A percentile compares a stretch with the other conserved stretches of the same genome.
phyloP scores from a whole-genome alignment of 2,797 vertebrate genomes.

The Microchirus variegatus region DNA sequence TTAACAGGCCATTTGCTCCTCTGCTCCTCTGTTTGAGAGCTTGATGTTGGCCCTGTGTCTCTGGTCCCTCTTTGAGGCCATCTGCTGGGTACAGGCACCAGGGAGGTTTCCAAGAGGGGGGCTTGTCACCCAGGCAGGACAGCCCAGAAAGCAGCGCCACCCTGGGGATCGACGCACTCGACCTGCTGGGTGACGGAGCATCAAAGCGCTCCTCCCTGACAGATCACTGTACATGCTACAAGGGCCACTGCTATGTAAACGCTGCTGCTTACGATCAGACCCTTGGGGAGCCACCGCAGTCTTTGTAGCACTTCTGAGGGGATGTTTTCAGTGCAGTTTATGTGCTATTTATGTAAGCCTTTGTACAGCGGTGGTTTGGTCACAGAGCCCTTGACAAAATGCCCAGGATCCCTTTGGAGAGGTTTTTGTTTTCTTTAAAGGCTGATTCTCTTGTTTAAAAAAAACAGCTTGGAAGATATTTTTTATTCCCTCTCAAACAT shows the following conservation, averaged over 20 bases:
- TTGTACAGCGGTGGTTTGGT: slow-evolving; percentile 66
- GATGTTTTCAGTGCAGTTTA: slow-evolving; percentile 62
- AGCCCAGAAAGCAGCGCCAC: slow-evolving; percentile 71
- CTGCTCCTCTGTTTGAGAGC: slow-evolving; percentile 78
- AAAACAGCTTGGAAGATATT: slow-evolving; percentile 6
- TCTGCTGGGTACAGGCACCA: slow-evolving; percentile 83
- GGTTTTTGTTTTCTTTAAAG: slow-evolving; percentile 51
- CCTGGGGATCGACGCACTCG: slow-evolving; percentile 71
- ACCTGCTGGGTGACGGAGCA: slow-evolving; percentile 78
- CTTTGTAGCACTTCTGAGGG: slow-evolving; percentile 74
- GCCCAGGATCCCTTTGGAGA: slow-evolving; percentile 64
- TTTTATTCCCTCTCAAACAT: slow-evolving; percentile 8
- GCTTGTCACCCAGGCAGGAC: slow-evolving; percentile 72
- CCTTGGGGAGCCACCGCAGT: slow-evolving; percentile 44
- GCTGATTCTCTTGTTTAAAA: slow-evolving; percentile 38
- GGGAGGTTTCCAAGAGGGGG: slow-evolving; percentile 77
- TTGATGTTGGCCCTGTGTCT: slow-evolving; percentile 81
- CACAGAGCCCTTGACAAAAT: slow-evolving; percentile 65
- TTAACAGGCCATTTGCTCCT: slow-evolving; percentile 82
- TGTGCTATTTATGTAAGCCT: slow-evolving; percentile 72
- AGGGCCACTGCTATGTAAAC: slow-evolving; percentile 70
- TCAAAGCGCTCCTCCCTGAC: slow-evolving; percentile 77
- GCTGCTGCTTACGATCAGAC: slow-evolving; percentile 55
- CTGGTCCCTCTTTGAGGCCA: slow-evolving; percentile 86
- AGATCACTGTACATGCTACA: slow-evolving; percentile 73